Base-by-base conservation (phyloP, 2,113 vertebrate genomes). In the Daubentonia madagascariensis region DNA sequence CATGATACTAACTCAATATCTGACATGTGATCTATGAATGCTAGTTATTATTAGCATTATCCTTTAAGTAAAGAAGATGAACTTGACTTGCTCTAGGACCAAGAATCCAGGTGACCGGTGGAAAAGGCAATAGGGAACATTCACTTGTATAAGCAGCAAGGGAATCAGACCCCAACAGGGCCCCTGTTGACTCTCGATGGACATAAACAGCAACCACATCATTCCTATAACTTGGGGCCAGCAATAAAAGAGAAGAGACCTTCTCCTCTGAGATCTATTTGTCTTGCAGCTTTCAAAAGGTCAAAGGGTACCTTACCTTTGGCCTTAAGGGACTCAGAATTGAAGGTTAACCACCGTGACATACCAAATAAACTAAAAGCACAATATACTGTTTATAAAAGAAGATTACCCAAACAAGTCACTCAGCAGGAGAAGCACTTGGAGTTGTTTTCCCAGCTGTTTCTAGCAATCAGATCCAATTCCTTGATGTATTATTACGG, bases 311-410 rank as follows among this genome's bases (percentile, higher is more conserved):
- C 45, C 70, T 96, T 84, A 87, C 52, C 28, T 22, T 86, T 94
- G 32, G 12, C 65, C 78, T 95, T 87, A 95, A 68, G 22, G 57
- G 52, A 88, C 45, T 94, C 40, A 54, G 61, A 97, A 83, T 85
- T 84, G 23, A 92, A 96, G 95, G 72, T 78, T 94, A 88, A 81
- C 37, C 12, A 67, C 10, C 3, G 32, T 73, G 37, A 91, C n/a
- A 75, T 73, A 89, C 13, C 68, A 97, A 92, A 90, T 61, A 88
- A 94, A 96, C 96, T 89, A 92, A 97, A 97, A 90, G 63, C 30
- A 95, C 50, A 96, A 89, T 73, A 93, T 40, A 85, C 25, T 70
- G 28, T 63, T 95, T 93, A 83, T 75, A 78, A 91, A 95, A 93
- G 18, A 93, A 88, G 43, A 80, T 50, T 75, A 86, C 23, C 17